Base-by-base conservation (phyloP, 1,140 invertebrate species). In the Drosophila nebulosa region DNA sequence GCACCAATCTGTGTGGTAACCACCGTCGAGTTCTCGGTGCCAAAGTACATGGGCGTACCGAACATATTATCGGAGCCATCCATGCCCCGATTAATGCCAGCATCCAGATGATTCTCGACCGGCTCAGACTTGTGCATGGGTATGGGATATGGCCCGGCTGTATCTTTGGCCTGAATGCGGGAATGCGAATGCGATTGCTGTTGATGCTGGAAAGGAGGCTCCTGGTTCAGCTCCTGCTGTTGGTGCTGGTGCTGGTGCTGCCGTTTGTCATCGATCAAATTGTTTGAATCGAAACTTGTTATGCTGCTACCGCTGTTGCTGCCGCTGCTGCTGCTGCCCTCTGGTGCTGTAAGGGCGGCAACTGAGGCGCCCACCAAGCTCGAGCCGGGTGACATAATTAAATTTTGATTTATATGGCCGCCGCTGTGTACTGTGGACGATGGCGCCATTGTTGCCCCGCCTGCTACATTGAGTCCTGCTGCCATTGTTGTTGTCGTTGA, bases 1-100 rank as follows among this genome's bases (percentile, higher is more conserved):
- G 96, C 96, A 10, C 96, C 96, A 42, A 95, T 96, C 92, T 97
- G 96, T 62, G 96, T 95, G 21, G 94, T 95, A 67, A 97, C 93
- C 27, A 95, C 92, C 0, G 95, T 96, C 61, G 95, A 96, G 90
- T 97, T 97, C 78, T 96, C 94, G 16, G 96, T 97, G 36, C 94
- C 94, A 89, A 97, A 97, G 88, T 93, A 94, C 92, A 95, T 95
- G 65, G 93, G 92, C 59, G 89, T 84, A 59, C 83, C 77, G 36
- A 90, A 90, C 21, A 90, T 62, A 57, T 79, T 90, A 55, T 91
- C 91, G 50, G 85, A 36, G 26, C 73, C 79, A 55, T 78, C 81
- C 59, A 71, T 59, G 39, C 89, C 69, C 6, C 39, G 39, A 46
- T 46, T 16, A 46, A 46, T 46, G 16, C 39, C 58, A 16, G 79